Evolutionary conservation across 2,113 vertebrate genomes (phyloP), one percentile per base, ranked within the genome.

Genomic region (Mionectes macconnelli): DNA sequence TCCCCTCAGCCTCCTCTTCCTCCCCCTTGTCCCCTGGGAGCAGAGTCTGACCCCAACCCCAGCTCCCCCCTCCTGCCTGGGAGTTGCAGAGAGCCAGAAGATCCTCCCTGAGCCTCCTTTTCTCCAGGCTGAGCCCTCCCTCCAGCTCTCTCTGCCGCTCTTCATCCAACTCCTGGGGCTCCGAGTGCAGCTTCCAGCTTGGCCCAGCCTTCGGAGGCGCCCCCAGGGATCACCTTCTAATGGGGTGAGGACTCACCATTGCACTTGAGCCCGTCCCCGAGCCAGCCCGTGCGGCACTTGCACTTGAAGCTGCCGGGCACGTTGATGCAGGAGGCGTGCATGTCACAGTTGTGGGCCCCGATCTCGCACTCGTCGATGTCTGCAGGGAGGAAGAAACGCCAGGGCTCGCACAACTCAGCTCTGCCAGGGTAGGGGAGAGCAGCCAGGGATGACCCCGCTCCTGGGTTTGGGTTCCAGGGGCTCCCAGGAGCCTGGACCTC

Each of bases 341-440:
- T 95, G 97, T 99, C 99, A 2, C 99, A 99, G 96, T 98, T 99
- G 96, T 99, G 98, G 66, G 98, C 98, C 9, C 98, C 99, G 0
- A 99, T 98, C 96, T 99, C 99, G 67, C 99, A 99, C 82, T 99
- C 99, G 0, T 99, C 98, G 12, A 99, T 93, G 86, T 99, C 99
- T 99, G 90, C n/a, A 87, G n/a, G 55, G 75, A 83, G 49, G 53
- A 66, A 89, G 53, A 35, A 35, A 74, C 39, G 44, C 2, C 75
- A 30, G 63, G 49, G 44, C 31, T 84, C 59, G 82, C 35, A 3
- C 37, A 27, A 44, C 24, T 33, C 55, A 3, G 57, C 59, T 70
- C 37, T 27, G 6, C 57, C n/a, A 42, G 70, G 35, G 8, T 31
- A 31, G 79, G 39, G 10, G 42, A 10, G 47, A n/a, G 12, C 23